phyloP scores from a whole-genome alignment of 2,113 vertebrate species.

The Cisticola juncidis region DNA sequence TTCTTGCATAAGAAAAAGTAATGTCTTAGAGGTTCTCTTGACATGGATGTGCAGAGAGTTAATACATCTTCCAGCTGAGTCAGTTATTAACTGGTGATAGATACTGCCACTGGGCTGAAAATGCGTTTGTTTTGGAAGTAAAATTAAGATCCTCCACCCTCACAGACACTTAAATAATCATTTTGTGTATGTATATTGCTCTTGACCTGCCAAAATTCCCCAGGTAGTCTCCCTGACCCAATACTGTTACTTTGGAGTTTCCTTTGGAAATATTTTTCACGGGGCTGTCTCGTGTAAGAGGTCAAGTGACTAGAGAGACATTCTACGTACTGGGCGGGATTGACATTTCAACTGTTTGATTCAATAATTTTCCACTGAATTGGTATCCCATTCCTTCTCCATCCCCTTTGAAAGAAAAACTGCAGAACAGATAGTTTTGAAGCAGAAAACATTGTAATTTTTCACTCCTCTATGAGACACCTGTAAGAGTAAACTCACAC shows the following conservation, averaged over 20 bases:
- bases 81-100: background rate
- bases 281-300: background rate
- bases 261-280: background rate
- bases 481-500: background rate
- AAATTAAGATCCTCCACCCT: background rate
- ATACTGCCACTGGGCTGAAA: background rate
- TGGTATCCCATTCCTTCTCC: background rate
- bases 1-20: background rate
- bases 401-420: background rate
- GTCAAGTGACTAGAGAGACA: rapidly evolving
- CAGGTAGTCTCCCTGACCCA: rapidly evolving
- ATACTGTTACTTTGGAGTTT: background rate
- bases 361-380: background rate
- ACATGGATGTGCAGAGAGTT: rapidly evolving
- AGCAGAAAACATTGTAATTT: background rate
- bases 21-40: background rate
- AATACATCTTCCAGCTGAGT: background rate
- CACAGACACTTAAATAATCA: background rate
- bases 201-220: background rate
- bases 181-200: background rate
- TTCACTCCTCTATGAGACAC: background rate
- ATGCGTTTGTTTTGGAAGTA: background rate
- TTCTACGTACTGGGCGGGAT: background rate
- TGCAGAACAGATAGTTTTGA: background rate
- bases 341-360: background rate